phyloP scores from a whole-genome alignment of 2,113 vertebrate species.

The Gallinago media region DNA sequence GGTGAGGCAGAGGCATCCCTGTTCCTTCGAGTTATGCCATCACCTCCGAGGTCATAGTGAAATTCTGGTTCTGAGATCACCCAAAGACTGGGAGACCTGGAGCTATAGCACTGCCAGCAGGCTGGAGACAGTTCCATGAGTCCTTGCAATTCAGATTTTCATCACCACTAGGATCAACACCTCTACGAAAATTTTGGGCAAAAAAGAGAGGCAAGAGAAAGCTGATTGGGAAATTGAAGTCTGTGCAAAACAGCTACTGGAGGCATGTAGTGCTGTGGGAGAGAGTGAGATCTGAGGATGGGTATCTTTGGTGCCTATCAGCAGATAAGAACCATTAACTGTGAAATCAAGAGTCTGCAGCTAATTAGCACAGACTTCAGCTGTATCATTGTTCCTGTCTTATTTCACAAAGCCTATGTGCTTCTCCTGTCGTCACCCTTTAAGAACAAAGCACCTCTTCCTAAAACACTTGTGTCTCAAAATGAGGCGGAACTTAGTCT shows the following conservation, averaged over 20 bases:
- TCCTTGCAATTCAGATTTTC: neutral
- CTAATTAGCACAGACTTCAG: neutral
- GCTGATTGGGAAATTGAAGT: neutral
- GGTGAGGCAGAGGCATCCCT: neutral
- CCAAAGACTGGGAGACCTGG: neutral
- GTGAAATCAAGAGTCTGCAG: neutral
- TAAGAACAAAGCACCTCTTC: neutral
- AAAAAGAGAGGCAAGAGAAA: neutral
- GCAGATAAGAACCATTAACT: neutral
- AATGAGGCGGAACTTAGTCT: neutral
- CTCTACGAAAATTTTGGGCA: neutral
- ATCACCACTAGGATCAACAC: too few species aligned
- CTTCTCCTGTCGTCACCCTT: neutral
- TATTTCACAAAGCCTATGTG: neutral
- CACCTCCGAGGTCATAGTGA: neutral
- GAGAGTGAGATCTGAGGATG: neutral
- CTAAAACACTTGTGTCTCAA: neutral
- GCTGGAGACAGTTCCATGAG: neutral
- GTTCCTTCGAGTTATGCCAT: neutral
- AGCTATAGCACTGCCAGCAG: neutral
- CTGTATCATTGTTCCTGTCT: neutral
- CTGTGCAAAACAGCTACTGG: neutral
- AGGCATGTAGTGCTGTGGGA: accelerated
- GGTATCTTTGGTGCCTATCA: neutral
- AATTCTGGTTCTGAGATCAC: neutral